Conservation (phyloP, 2,113 vertebrate species). For the Rhagologus leucostigma region DNA sequence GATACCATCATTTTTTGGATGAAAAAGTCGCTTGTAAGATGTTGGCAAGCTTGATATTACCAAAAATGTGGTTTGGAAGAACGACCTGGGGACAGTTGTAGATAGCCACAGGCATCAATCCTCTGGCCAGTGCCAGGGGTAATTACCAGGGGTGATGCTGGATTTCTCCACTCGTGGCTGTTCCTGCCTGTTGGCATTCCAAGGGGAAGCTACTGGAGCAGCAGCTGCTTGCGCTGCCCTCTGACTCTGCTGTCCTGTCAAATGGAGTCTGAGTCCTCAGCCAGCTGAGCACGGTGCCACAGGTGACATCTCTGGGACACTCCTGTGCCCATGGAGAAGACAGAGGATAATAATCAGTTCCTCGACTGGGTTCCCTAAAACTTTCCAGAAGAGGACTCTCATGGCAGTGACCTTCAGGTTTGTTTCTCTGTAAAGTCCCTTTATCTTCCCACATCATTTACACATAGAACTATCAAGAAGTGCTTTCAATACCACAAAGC, state of each 20-base stretch:
- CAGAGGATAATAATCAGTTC: neutral
- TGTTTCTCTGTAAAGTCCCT: neutral
- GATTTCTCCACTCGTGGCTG: neutral
- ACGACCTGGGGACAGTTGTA: fast-evolving
- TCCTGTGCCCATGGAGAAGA: neutral
- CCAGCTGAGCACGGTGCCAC: neutral
- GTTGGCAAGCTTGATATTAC: neutral
- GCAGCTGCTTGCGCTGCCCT: neutral
- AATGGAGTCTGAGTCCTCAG: neutral
- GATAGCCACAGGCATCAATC: fast-evolving
- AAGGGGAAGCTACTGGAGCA: neutral
- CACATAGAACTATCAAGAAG: neutral
- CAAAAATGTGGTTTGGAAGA: neutral
- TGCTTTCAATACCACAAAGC: neutral
- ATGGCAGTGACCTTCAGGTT: neutral
- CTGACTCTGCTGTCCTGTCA: neutral
- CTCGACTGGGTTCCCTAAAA: neutral
- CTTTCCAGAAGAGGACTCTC: neutral
- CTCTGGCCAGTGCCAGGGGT: neutral
- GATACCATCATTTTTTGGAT: neutral
- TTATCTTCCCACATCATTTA: neutral
- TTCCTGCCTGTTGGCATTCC: neutral
- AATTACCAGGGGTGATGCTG: neutral
- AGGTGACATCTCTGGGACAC: neutral
- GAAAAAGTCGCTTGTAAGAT: neutral